These are phyloP conservation scores for Flexamia atlantica DNA, from an alignment of 2,888 invertebrate genomes.

Conservation along the genomic window DNA sequence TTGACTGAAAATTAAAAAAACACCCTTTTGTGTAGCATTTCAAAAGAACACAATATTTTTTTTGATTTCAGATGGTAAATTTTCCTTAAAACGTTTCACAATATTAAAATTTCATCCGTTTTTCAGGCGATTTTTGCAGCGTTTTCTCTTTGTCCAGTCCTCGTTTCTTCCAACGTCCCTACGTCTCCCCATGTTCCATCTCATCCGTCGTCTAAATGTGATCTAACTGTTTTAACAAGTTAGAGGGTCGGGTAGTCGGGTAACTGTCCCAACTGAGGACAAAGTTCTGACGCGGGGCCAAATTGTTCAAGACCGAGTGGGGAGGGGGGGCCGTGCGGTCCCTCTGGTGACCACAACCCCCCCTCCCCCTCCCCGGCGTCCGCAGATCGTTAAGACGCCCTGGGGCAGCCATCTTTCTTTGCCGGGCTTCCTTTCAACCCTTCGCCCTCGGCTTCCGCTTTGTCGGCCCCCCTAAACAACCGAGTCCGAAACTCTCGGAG, in stretches of 20 bases:
- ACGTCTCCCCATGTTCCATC: background rate
- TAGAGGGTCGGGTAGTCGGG: constrained; percentile 46
- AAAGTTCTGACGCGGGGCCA: constrained; percentile 58
- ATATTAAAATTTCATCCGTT: no score
- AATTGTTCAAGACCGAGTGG: constrained; percentile 41
- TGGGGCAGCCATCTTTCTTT: constrained; percentile 59
- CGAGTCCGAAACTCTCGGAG: background rate
- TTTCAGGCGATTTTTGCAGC: no score
- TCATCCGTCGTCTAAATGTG: constrained; percentile 19
- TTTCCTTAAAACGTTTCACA: no score
- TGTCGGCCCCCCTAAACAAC: constrained; percentile 5
- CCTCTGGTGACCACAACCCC: constrained; percentile 58
- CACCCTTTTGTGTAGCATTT: no score
- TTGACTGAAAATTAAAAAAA: no score
- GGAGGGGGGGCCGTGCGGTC: constrained; percentile 39
- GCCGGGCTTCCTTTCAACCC: constrained; percentile 40
- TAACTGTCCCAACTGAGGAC: constrained; percentile 58
- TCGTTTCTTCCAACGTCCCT: background rate
- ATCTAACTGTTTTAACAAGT: constrained; percentile 51
- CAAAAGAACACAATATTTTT: no score
- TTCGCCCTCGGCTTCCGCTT: constrained; percentile 32
- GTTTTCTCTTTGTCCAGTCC: background rate
- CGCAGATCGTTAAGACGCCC: constrained; percentile 61
- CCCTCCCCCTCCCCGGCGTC: constrained; percentile 27
- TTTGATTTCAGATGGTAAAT: no score